phyloP scores from a whole-genome alignment of 2,113 vertebrate genomes.

The Sclerurus mexicanus region DNA sequence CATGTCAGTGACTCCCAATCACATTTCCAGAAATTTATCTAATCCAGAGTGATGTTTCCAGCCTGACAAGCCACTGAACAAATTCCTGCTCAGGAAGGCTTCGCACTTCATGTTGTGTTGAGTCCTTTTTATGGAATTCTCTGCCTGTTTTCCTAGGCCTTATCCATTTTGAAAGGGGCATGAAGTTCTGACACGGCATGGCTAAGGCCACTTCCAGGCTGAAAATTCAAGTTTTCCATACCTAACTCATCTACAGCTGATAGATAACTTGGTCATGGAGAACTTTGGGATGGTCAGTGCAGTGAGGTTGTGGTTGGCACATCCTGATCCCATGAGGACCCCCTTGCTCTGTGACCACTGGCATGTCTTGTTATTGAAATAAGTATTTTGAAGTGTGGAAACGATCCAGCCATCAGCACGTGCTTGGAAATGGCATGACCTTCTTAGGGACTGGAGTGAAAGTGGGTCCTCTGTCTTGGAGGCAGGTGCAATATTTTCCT shows the following conservation, averaged over 20 bases:
- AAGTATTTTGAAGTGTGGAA: neutral
- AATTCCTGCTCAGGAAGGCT: neutral
- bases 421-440: neutral
- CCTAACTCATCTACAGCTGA: neutral
- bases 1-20: neutral
- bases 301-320: neutral
- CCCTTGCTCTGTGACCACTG: neutral
- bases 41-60: neutral
- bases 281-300: neutral
- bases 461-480: neutral
- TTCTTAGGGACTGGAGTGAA: neutral
- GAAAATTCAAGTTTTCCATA: neutral
- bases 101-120: neutral
- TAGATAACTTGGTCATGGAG: neutral
- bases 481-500: neutral
- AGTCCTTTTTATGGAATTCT: neutral
- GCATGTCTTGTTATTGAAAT: neutral
- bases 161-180: neutral
- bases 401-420: neutral
- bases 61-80: neutral
- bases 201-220: neutral
- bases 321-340: neutral
- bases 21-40: neutral
- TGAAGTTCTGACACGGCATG: neutral
- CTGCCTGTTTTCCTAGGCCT: neutral